Base-by-base conservation (phyloP, 2,797 vertebrate species). In the Hoplostethus mediterraneus region DNA sequence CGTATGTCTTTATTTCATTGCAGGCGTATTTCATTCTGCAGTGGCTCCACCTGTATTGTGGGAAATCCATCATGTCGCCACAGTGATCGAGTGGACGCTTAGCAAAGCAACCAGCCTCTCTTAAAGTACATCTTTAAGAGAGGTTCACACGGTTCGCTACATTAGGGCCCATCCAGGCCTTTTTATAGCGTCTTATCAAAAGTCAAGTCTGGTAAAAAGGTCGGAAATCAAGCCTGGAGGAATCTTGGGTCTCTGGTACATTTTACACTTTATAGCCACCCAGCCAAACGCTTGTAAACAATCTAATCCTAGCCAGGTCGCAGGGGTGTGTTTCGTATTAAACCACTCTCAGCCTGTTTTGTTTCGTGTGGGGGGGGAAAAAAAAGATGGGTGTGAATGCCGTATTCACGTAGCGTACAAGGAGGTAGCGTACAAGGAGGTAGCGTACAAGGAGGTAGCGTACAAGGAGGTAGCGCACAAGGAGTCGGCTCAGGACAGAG, bases 401-500 rank as follows among this genome's bases (percentile, higher is more conserved):
- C 68, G 49, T 65, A 3, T 82, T 75, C 28, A 62, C 55, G 73
- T 1, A 61, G 13, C n/a, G n/a, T n/a, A n/a, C n/a, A 54, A 12
- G 13, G 57, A 12, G 31, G 12, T 17, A 36, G 65, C 70, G 45
- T 11, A 5, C 2, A 9, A n/a, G 33, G 70, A 65, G 75, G 12
- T 17, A 36, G 65, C 70, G 45, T 11, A 5, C 2, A 9, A n/a
- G 33, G 70, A 65, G 75, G 12, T 17, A 36, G 65, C 70, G 45
- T 11, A 5, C 2, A 9, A n/a, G 13, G 57, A 12, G 31, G 12
- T 17, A 36, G 65, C 70, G 45, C 9, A 5, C 2, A 9, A n/a
- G 33, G 70, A 65, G 75, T 84, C 75, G 56, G 54, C 53, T 51
- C 21, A 68, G 81, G 77, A 73, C 73, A 70, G 60, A 40, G 56